Conservation (phyloP, 2,113 vertebrate genomes). For the Gymnarchus niloticus region DNA sequence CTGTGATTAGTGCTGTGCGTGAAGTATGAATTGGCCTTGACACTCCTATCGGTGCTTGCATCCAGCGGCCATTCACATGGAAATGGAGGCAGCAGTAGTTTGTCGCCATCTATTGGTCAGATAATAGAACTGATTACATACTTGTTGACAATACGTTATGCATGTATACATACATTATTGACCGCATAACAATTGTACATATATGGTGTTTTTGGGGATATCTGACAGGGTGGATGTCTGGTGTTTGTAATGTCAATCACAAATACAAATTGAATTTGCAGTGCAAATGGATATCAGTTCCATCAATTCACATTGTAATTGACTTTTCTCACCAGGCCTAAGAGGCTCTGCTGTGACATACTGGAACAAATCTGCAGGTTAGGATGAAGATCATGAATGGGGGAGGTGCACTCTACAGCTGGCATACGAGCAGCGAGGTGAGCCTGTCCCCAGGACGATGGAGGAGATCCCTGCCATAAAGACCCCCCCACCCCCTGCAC, state of each 20-base stretch:
- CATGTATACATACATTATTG: not conserved
- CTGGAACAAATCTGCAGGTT: not conserved
- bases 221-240: not conserved
- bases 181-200: not conserved
- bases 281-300: not conserved
- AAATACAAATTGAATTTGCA: not conserved
- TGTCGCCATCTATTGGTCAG: conserved; percentile 50
- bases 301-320: not conserved
- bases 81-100: not conserved
- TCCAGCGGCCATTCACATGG: not conserved
- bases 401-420: not conserved
- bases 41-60: not conserved
- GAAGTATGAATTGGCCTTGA: not conserved
- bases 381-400: not conserved
- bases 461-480: not conserved
- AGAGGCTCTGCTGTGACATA: not conserved
- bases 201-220: conserved; percentile 36
- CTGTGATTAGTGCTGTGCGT: no score
- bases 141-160: conserved; percentile 7
- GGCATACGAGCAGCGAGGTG: not conserved
- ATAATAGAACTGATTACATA: not conserved
- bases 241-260: not conserved
- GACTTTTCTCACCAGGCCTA: not conserved
- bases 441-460: not conserved
- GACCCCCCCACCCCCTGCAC: not conserved